phyloP scores from a whole-genome alignment of 2,888 invertebrate species.

The Tupiocoris notatus region DNA sequence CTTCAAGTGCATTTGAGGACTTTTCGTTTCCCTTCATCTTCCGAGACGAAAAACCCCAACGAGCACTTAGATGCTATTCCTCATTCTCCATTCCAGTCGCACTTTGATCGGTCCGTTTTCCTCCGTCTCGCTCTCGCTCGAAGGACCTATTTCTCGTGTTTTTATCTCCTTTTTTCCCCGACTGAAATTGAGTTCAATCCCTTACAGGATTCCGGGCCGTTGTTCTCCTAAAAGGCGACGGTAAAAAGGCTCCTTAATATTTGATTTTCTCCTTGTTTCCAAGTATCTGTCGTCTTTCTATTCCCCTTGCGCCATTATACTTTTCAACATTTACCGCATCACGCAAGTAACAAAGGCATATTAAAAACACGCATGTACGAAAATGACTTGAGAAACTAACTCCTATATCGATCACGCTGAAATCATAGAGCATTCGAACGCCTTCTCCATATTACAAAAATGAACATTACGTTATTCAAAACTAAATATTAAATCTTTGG shows the following conservation, averaged over 20 bases:
- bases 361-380: no score
- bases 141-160: background rate
- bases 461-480: no score
- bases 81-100: conserved; percentile 18
- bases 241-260: conserved; percentile 32
- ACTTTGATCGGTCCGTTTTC: conserved; percentile 8
- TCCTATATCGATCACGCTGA: no score
- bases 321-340: no score
- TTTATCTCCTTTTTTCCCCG: conserved; percentile 3
- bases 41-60: conserved; percentile 9
- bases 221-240: conserved; percentile 36
- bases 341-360: no score
- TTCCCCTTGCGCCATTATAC: no score
- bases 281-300: no score
- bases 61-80: conserved; percentile 29
- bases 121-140: background rate
- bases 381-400: no score
- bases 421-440: no score
- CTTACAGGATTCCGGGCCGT: conserved; percentile 29
- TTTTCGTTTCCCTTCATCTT: background rate
- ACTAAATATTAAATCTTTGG: no score
- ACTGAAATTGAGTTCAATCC: conserved; percentile 29
- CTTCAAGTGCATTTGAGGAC: conserved; percentile 14
- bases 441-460: no score
- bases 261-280: conserved; percentile 18